Evolutionary conservation across 2,888 invertebrate species (phyloP).

Genomic region (Caenorhabditis afra): DNA sequence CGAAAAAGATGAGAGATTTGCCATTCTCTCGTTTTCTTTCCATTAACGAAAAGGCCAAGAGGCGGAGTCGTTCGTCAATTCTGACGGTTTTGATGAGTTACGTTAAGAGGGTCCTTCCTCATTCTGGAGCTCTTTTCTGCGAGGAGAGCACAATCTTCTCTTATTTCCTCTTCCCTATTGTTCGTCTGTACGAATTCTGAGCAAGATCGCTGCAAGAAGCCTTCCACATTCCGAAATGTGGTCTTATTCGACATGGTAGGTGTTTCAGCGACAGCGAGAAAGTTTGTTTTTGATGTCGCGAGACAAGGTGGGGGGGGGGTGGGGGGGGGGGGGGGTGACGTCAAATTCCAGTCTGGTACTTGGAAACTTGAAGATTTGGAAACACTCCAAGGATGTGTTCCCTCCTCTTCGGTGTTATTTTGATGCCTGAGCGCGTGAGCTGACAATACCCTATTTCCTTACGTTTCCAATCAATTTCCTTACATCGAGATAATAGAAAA

Average conservation of each 20-base stretch:
- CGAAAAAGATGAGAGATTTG: neutral
- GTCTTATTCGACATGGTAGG: conserved; percentile 25
- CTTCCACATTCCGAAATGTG: conserved; percentile 22
- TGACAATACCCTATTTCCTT: too few species aligned
- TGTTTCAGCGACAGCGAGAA: neutral
- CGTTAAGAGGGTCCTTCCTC: conserved; percentile 15
- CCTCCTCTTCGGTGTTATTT: too few species aligned
- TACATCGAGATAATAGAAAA: too few species aligned
- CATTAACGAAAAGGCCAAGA: conserved; percentile 28
- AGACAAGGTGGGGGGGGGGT: too few species aligned
- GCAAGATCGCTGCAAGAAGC: too few species aligned
- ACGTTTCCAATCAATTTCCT: too few species aligned
- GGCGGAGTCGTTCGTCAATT: conserved; percentile 10
- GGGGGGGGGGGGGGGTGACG: too few species aligned
- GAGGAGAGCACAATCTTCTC: neutral
- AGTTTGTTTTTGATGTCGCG: conserved; percentile 3
- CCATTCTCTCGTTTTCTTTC: neutral
- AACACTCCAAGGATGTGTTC: too few species aligned
- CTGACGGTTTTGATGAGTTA: conserved; percentile 36
- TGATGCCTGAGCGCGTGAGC: too few species aligned
- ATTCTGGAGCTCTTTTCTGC: conserved; percentile 6
- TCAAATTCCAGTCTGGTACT: too few species aligned
- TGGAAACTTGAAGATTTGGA: too few species aligned
- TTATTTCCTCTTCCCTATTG: neutral
- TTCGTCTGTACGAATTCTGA: too few species aligned